Evolutionary conservation across 2,113 vertebrate species (phyloP).

Genomic region (Hiodon alosoides): DNA sequence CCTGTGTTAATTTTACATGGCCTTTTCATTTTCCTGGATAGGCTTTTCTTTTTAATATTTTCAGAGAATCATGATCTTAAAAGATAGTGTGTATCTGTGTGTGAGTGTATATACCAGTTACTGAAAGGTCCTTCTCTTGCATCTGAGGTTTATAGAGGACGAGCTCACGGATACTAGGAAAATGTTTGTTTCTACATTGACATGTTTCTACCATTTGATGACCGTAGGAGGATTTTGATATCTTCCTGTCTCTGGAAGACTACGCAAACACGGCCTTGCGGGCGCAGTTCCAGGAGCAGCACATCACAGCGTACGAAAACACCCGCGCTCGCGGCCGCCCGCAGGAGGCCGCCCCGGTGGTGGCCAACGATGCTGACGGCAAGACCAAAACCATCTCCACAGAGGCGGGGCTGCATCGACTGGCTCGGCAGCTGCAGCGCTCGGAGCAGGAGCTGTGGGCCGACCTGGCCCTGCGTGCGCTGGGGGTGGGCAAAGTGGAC

Average conservation of each 20-base stretch:
- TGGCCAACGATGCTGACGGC: constrained; percentile 47
- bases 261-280: constrained; percentile 65
- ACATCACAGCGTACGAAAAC: constrained; percentile 69
- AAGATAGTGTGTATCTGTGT: too few relatives aligned
- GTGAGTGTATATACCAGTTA: too few relatives aligned
- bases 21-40: too few relatives aligned
- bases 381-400: constrained; percentile 49
- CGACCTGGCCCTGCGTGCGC: constrained; percentile 70
- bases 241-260: constrained; percentile 77
- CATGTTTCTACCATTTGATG: constrained; percentile 6
- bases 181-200: not conserved
- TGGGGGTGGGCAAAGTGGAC: constrained; percentile 70
- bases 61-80: too few relatives aligned
- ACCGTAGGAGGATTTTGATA: constrained; percentile 77
- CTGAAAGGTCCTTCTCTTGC: not conserved
- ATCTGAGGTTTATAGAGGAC: not conserved
- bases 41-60: too few relatives aligned
- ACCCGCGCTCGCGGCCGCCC: constrained; percentile 39
- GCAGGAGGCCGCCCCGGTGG: constrained; percentile 22
- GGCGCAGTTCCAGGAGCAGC: constrained; percentile 68
- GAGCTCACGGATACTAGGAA: not conserved
- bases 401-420: constrained; percentile 62
- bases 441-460: constrained; percentile 72
- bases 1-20: too few relatives aligned
- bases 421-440: constrained; percentile 71